phyloP scores from a whole-genome alignment of 2,888 invertebrate species.

The Drosophila nr. perissopoda region DNA sequence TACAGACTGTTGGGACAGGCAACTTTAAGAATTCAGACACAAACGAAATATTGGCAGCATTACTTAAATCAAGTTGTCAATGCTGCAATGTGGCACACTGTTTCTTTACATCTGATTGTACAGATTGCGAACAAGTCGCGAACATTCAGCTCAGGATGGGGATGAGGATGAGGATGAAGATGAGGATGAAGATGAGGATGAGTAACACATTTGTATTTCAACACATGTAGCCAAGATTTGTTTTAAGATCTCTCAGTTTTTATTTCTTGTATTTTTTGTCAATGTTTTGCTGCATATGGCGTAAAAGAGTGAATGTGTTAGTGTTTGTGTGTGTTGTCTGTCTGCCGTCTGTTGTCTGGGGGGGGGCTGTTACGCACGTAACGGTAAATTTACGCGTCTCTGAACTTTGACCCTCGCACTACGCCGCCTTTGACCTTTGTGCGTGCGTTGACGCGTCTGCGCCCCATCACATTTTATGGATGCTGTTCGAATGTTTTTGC shows the following conservation, averaged over 20 bases:
- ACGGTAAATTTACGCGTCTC: conserved; percentile 70
- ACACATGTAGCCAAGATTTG: conserved; percentile 7
- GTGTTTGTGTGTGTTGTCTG: neutral
- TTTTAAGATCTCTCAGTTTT: neutral
- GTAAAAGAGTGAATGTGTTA: neutral
- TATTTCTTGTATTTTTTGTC: neutral
- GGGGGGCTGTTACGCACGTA: conserved; percentile 50
- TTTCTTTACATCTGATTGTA: neutral
- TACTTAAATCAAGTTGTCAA: conserved; percentile 1
- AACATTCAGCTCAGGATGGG: neutral
- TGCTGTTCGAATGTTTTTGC: conserved; percentile 41
- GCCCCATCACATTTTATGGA: conserved; percentile 63
- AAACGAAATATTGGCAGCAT: neutral
- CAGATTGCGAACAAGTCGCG: neutral
- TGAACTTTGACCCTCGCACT: conserved; percentile 76
- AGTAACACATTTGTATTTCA: conserved; percentile 2
- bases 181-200: neutral
- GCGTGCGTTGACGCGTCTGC: conserved; percentile 55
- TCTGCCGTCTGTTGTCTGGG: conserved; percentile 14
- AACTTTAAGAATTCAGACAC: neutral
- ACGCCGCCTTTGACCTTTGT: conserved; percentile 68
- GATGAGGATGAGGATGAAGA: no score
- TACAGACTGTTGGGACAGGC: neutral
- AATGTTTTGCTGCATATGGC: conserved; percentile 4
- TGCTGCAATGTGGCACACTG: neutral